Evolutionary conservation across 2,888 invertebrate species (phyloP).

Genomic region (Meteorus cinctellus): DNA sequence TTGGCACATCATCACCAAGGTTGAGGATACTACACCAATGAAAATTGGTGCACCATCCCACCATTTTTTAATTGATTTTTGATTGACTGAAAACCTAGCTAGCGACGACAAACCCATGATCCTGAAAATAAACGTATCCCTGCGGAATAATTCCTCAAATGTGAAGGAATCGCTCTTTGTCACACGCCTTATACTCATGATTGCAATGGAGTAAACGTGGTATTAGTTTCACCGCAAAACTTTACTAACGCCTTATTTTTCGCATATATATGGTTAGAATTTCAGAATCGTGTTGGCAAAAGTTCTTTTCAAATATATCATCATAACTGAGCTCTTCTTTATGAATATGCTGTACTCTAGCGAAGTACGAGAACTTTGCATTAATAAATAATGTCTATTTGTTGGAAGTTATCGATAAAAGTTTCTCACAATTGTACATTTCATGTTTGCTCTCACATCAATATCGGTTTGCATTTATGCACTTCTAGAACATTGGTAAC

Average conservation of each 20-base stretch:
- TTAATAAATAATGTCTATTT: background rate
- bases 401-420: background rate
- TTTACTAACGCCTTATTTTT: background rate
- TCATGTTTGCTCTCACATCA: background rate
- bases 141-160: conserved; percentile 1
- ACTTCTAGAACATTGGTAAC: too few species aligned
- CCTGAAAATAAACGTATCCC: background rate
- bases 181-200: background rate
- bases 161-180: background rate
- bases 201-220: background rate
- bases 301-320: too few species aligned
- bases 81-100: background rate
- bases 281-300: background rate
- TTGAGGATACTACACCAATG: background rate
- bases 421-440: background rate
- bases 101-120: conserved; percentile 4
- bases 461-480: too few species aligned
- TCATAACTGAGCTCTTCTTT: too few species aligned
- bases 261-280: background rate
- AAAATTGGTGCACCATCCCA: background rate
- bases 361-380: background rate
- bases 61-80: conserved; percentile 16
- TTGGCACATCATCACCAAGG: background rate
- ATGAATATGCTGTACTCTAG: too few species aligned
- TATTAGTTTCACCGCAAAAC: background rate